These are phyloP conservation scores for Mormyrops boulengeri DNA, from an alignment of 2,797 vertebrate species.

Conservation along the genomic window DNA sequence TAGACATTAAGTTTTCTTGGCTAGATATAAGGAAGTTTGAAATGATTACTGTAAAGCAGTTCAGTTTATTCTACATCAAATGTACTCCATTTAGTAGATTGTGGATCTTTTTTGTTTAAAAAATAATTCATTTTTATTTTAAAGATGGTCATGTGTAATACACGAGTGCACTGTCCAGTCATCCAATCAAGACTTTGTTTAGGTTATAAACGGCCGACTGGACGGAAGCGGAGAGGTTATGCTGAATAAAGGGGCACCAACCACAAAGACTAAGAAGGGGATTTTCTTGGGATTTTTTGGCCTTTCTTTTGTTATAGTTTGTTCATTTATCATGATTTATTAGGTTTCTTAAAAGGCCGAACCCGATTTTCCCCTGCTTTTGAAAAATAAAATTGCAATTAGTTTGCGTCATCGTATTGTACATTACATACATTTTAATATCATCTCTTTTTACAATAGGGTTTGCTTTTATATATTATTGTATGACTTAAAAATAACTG, in stretches of 20 bases:
- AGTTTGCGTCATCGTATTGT: neutral
- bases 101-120: constrained; percentile 19
- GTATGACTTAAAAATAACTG: neutral
- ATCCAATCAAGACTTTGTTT: neutral
- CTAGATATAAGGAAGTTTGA: constrained; percentile 32
- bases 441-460: neutral
- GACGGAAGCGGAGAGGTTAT: neutral
- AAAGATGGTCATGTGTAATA: neutral
- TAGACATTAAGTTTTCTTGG: constrained; percentile 31
- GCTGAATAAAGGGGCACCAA: neutral
- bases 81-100: constrained; percentile 18
- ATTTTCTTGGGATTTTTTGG: neutral
- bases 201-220: neutral
- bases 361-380: neutral
- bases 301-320: neutral
- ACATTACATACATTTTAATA: neutral
- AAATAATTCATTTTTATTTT: constrained; percentile 13
- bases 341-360: constrained; percentile 19
- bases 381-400: neutral
- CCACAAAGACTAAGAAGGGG: neutral
- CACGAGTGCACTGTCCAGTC: neutral
- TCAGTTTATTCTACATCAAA: constrained; percentile 27
- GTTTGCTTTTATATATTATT: neutral
- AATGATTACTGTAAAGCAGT: constrained; percentile 28
- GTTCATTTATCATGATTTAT: neutral